These are phyloP conservation scores for Pseudomyrmex gracilis DNA, from an alignment of 1,140 invertebrate species.

Conservation along the genomic window DNA sequence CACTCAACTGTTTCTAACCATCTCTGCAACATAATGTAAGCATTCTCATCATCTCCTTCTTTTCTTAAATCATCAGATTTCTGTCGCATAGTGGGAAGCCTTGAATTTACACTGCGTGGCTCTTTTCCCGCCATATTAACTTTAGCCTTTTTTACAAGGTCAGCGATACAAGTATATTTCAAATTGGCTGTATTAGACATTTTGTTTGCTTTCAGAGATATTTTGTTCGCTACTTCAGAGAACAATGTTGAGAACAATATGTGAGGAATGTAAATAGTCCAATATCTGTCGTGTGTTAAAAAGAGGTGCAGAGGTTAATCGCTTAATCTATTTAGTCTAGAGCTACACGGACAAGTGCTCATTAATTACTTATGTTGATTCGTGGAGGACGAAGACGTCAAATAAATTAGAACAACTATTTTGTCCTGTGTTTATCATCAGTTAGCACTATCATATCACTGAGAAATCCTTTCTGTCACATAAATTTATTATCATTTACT, in stretches of 20 bases:
- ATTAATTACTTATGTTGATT: no score
- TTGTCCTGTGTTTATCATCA: slow-evolving; percentile 5
- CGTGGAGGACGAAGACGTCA: background rate
- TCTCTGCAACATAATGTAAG: slow-evolving; percentile 90
- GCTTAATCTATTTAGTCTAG: slow-evolving; percentile 35
- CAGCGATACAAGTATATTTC: slow-evolving; percentile 29
- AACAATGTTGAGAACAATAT: background rate
- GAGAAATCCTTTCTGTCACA: background rate
- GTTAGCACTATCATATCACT: slow-evolving; percentile 6
- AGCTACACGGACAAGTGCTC: no score
- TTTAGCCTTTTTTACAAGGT: slow-evolving; percentile 53
- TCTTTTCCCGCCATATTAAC: slow-evolving; percentile 64
- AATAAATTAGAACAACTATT: no score
- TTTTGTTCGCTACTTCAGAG: background rate
- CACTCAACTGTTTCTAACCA: slow-evolving; percentile 88
- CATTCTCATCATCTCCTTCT: slow-evolving; percentile 89
- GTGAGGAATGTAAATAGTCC: background rate
- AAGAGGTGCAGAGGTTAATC: slow-evolving; percentile 1
- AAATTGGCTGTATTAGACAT: slow-evolving; percentile 34
- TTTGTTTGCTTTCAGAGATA: background rate
- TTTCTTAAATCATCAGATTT: slow-evolving; percentile 85
- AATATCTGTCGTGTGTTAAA: background rate
- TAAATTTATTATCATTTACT: background rate
- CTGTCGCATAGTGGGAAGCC: slow-evolving; percentile 87
- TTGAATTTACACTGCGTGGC: slow-evolving; percentile 81